Percentiles rank a stretch among this genome's conserved stretches.
Conservation (phyloP, 2,797 vertebrate species). For the Syngnathus acus region DNA sequence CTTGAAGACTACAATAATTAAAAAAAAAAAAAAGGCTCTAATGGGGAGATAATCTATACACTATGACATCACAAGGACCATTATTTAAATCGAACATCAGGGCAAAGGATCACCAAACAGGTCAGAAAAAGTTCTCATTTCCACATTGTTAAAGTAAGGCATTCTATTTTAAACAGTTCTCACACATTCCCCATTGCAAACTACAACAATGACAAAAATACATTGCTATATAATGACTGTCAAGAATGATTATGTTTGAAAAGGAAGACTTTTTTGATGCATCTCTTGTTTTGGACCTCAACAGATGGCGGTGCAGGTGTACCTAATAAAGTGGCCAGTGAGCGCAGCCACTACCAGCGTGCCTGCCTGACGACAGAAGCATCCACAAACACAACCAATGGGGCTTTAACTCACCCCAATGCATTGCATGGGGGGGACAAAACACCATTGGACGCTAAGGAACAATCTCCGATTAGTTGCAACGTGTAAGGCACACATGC, state of each 20-base stretch:
- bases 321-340: not conserved
- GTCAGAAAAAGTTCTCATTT: not conserved
- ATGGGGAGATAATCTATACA: not conserved
- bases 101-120: not conserved
- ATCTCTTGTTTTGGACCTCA: not conserved
- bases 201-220: not conserved
- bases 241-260: not conserved
- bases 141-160: not conserved
- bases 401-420: constrained; percentile 8
- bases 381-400: constrained; percentile 12
- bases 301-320: constrained; percentile 3
- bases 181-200: not conserved
- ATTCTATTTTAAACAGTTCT: not conserved
- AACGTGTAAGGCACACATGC: constrained; percentile 9
- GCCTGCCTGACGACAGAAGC: constrained; percentile 18
- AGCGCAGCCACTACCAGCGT: not conserved
- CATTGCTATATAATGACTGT: not conserved
- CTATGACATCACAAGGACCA: not conserved
- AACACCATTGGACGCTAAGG: not conserved
- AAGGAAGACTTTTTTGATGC: not conserved
- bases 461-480: constrained; percentile 21
- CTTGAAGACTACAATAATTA: not conserved
- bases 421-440: not conserved
- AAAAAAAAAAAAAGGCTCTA: not conserved
- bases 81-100: not conserved